Evolutionary conservation across 1,140 invertebrate species (phyloP).

Genomic region (Drosophila fuyamai): DNA sequence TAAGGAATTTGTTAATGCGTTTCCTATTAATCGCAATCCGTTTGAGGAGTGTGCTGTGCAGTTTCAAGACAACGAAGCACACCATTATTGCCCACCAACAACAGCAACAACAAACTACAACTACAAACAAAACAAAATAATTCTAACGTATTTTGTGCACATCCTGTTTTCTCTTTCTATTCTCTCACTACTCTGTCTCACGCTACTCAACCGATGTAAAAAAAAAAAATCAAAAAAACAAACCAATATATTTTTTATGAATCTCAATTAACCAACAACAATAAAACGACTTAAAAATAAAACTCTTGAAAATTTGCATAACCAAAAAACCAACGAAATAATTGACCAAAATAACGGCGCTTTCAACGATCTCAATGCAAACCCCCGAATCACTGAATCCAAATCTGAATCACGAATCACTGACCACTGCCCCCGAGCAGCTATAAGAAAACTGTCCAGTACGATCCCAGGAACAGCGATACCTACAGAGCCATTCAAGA

Average conservation of each 20-base stretch:
- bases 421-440: constrained; percentile 66
- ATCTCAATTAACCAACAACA: constrained; percentile 52
- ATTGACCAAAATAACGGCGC: constrained; percentile 61
- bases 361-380: constrained; percentile 78
- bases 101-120: constrained; percentile 53
- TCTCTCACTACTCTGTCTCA: constrained; percentile 82
- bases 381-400: constrained; percentile 37
- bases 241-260: constrained; percentile 61
- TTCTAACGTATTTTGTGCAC: constrained; percentile 85
- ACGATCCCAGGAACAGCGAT: constrained; percentile 93
- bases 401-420: constrained; percentile 20
- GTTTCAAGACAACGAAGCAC: constrained; percentile 58
- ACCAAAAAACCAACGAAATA: constrained; percentile 56
- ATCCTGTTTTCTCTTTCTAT: constrained; percentile 84
- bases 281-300: constrained; percentile 46
- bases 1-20: constrained; percentile 76
- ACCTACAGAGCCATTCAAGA: constrained; percentile 93
- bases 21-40: constrained; percentile 65
- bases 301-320: constrained; percentile 63
- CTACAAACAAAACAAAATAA: constrained; percentile 79
- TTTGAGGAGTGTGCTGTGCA: constrained; percentile 71
- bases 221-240: constrained; percentile 56
- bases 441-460: constrained; percentile 90
- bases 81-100: constrained; percentile 33
- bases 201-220: constrained; percentile 83